These are phyloP conservation scores for Scomber colias DNA, from an alignment of 2,113 vertebrate genomes.

Conservation along the genomic window DNA sequence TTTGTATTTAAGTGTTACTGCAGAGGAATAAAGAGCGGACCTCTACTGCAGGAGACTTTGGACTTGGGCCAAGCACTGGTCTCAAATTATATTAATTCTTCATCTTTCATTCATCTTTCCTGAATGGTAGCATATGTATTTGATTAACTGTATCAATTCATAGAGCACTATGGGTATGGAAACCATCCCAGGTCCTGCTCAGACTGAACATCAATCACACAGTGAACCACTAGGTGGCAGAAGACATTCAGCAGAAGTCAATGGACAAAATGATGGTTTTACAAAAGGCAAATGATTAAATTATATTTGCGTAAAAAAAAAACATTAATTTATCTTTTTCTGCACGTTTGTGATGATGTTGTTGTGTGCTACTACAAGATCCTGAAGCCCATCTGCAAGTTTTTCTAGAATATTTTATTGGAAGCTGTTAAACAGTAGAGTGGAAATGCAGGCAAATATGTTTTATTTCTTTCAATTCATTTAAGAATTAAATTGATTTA, in stretches of 20 bases:
- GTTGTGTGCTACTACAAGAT: too few relatives aligned
- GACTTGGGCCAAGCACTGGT: constrained; percentile 22
- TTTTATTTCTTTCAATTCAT: too few relatives aligned
- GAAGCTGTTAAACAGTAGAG: too few relatives aligned
- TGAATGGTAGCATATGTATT: neutral
- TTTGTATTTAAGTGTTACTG: neutral
- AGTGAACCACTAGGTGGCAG: constrained; percentile 39
- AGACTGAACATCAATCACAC: neutral
- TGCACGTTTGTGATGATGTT: too few relatives aligned
- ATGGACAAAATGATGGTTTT: neutral
- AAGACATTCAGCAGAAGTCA: neutral
- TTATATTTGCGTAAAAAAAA: too few relatives aligned
- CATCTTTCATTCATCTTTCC: neutral
- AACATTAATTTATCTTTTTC: too few relatives aligned
- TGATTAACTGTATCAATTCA: neutral
- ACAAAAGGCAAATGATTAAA: neutral
- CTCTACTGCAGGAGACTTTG: constrained; percentile 25
- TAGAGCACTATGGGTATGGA: neutral
- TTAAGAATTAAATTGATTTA: too few relatives aligned
- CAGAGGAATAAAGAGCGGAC: neutral
- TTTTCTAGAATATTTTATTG: too few relatives aligned
- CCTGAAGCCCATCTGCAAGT: too few relatives aligned
- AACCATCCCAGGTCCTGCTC: neutral
- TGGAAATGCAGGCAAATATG: too few relatives aligned
- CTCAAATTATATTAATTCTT: neutral